phyloP scores from a whole-genome alignment of 2,113 vertebrate species.

The Rhinolophus ferrumequinum region DNA sequence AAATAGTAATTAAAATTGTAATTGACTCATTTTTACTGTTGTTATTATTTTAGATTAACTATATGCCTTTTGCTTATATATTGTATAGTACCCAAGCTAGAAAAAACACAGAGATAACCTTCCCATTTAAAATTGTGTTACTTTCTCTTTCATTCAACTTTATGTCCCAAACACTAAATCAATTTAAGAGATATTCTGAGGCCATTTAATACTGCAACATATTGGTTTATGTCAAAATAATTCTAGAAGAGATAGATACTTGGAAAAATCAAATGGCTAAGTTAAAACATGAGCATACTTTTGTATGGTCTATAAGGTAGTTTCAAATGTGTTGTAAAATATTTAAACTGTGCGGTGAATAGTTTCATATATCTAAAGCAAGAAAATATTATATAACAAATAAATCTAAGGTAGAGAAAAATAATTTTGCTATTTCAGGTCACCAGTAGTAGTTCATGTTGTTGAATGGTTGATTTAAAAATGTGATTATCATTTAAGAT shows the following conservation, averaged over 20 bases:
- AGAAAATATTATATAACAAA: not conserved
- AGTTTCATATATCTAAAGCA: not conserved
- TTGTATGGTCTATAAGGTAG: not conserved
- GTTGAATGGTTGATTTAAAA: slow-evolving; percentile 40
- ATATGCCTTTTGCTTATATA: not conserved
- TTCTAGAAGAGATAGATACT: not conserved
- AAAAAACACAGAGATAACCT: not conserved
- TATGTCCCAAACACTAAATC: not conserved
- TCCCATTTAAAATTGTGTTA: not conserved
- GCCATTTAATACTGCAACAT: not conserved
- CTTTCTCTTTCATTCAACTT: not conserved
- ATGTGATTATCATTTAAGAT: slow-evolving; percentile 35
- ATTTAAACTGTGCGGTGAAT: not conserved
- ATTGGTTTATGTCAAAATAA: not conserved
- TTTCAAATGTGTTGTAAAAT: slow-evolving; percentile 16
- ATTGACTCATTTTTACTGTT: not conserved
- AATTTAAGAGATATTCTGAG: not conserved
- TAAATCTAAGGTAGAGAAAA: not conserved
- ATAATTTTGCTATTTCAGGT: not conserved
- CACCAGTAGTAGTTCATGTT: slow-evolving; percentile 6
- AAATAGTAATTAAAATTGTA: not conserved
- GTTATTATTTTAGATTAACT: not conserved
- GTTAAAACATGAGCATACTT: not conserved
- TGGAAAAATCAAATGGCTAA: not conserved
- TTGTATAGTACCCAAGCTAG: not conserved